Percentiles rank a stretch among this genome's conserved stretches.
These are phyloP conservation scores for Deladenus siricidicola DNA, from an alignment of 2,888 invertebrate species.

Conservation along the genomic window DNA sequence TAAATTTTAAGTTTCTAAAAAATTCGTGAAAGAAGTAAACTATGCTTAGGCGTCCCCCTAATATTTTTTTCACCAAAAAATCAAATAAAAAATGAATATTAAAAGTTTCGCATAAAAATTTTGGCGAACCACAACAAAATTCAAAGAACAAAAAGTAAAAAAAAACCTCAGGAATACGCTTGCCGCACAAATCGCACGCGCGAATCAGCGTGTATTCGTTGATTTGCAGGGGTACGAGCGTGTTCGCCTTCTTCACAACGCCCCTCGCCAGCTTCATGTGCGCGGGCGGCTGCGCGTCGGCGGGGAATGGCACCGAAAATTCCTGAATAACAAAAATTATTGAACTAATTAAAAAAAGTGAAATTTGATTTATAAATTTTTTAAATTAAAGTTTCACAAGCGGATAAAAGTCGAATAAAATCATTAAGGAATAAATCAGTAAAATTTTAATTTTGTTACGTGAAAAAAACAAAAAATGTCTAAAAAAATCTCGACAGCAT, in stretches of 20 bases:
- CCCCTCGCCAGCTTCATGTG: constrained; percentile 39
- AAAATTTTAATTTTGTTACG: too few relatives aligned
- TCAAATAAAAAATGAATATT: too few relatives aligned
- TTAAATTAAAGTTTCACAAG: neutral
- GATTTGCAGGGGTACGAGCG: constrained; percentile 28
- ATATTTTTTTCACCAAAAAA: neutral
- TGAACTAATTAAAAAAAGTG: neutral
- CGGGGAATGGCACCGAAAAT: constrained; percentile 38
- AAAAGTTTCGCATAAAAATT: too few relatives aligned
- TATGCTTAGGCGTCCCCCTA: neutral
- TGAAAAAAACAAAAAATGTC: too few relatives aligned
- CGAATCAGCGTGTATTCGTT: constrained; percentile 31
- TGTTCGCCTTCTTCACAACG: constrained; percentile 37
- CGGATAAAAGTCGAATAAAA: too few relatives aligned
- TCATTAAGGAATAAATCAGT: too few relatives aligned
- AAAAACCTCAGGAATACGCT: constrained; percentile 24
- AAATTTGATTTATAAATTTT: neutral
- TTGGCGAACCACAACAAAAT: constrained; percentile 18
- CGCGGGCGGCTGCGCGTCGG: constrained; percentile 27
- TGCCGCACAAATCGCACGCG: constrained; percentile 35
- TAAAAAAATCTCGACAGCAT: too few relatives aligned
- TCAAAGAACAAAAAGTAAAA: constrained; percentile 7
- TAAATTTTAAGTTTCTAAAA: too few relatives aligned
- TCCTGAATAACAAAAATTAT: constrained; percentile 12
- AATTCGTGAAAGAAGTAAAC: too few relatives aligned